A percentile compares a stretch with the other conserved stretches of the same genome.
Evolutionary conservation across 2,888 invertebrate genomes (phyloP).

Genomic region (Bellardia pandia): DNA sequence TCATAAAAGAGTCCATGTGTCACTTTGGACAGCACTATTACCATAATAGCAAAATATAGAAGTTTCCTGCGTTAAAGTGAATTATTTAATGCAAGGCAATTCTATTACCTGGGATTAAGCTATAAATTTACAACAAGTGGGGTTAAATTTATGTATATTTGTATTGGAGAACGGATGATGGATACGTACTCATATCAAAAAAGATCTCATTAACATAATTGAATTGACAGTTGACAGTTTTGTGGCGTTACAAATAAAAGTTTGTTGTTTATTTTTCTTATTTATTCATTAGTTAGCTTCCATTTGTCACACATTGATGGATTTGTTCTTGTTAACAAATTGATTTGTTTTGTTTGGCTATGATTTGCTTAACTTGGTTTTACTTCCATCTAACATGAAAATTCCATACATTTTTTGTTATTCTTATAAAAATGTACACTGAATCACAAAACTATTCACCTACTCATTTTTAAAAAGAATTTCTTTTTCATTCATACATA

Average conservation of each 20-base stretch:
- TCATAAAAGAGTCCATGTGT: background rate
- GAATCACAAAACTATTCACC: too few species aligned
- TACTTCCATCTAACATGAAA: background rate
- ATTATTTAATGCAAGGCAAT: background rate
- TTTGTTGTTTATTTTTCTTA: background rate
- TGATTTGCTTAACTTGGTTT: background rate
- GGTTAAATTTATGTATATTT: slow-evolving; percentile 1
- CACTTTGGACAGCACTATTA: background rate
- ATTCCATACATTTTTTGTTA: background rate
- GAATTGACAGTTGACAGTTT: slow-evolving; percentile 1
- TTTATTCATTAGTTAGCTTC: slow-evolving; percentile 27
- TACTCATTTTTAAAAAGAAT: too few species aligned
- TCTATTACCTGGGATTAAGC: background rate
- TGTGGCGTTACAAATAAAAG: slow-evolving; percentile 9
- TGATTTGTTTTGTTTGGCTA: slow-evolving; percentile 33
- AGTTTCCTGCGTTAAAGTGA: background rate
- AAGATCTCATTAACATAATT: slow-evolving; percentile 24
- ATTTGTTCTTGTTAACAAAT: slow-evolving; percentile 24
- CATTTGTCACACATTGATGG: slow-evolving; percentile 18
- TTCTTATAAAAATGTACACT: background rate
- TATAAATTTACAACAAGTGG: slow-evolving; percentile 1
- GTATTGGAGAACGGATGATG: background rate
- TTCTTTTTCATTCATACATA: too few species aligned
- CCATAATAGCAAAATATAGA: background rate
- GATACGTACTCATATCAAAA: background rate